A percentile compares a stretch with the other conserved stretches of the same genome.
Conservation (phyloP, 2,888 invertebrate species). For the Phyllotreta cruciferae region DNA sequence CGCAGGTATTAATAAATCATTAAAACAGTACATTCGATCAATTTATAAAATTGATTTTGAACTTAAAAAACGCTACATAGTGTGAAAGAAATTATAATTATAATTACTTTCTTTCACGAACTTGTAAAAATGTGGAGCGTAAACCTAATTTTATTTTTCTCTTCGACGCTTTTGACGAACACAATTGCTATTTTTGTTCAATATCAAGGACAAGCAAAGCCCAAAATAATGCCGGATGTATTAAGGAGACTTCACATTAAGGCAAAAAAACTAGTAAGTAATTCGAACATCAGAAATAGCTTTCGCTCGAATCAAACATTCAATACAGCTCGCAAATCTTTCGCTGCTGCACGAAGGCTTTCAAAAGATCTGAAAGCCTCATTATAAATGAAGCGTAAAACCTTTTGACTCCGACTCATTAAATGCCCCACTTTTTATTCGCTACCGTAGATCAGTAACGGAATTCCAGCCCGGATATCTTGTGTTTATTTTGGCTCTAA, state of each 20-base stretch:
- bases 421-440: constrained; percentile 21
- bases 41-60: no score
- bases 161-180: neutral
- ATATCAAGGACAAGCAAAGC: no score
- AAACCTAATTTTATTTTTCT: constrained; percentile 1
- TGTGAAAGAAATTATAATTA: no score
- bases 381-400: constrained; percentile 18
- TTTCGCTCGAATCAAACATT: neutral
- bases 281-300: neutral
- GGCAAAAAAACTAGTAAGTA: neutral
- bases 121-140: no score
- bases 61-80: no score
- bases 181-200: no score
- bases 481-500: constrained; percentile 27
- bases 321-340: neutral
- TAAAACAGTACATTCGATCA: no score
- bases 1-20: no score
- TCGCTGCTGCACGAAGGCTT: neutral
- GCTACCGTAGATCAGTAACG: constrained; percentile 10
- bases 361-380: neutral
- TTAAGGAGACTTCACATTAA: no score
- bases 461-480: constrained; percentile 25
- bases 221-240: no score
- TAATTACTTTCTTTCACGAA: no score
- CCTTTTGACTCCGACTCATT: constrained; percentile 24